Conservation (phyloP, 2,888 invertebrate genomes). For the Lepidochrysops patricia region DNA sequence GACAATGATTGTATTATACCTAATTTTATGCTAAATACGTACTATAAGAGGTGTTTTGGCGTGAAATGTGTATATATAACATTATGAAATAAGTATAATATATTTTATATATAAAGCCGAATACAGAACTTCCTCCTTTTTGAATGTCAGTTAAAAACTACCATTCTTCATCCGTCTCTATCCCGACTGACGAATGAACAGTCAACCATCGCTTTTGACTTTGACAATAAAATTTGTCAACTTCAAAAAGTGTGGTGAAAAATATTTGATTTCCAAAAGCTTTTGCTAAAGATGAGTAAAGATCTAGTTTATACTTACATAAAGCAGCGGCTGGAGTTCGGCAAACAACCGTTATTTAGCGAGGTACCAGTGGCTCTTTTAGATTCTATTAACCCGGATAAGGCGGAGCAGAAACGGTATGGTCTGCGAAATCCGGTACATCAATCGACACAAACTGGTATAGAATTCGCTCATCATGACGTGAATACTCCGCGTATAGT, state of each 20-base stretch:
- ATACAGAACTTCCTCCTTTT: no score
- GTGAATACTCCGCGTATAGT: slow-evolving; percentile 75
- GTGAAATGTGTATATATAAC: no score
- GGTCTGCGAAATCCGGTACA: slow-evolving; percentile 59
- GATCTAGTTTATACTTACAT: slow-evolving; percentile 38
- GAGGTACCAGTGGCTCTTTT: slow-evolving; percentile 38
- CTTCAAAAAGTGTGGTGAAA: no score
- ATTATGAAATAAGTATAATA: no score
- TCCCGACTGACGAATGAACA: no score
- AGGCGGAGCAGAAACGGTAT: slow-evolving; percentile 41
- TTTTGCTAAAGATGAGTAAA: slow-evolving; percentile 17
- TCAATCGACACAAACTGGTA: slow-evolving; percentile 46
- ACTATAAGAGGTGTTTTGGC: no score
- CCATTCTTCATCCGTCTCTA: no score
- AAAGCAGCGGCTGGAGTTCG: slow-evolving; percentile 57
- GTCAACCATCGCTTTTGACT: background rate
- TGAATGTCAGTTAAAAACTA: no score
- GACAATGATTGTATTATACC: no score
- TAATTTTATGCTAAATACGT: no score
- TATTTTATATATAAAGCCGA: no score
- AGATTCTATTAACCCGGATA: slow-evolving; percentile 43
- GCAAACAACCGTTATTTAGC: slow-evolving; percentile 56
- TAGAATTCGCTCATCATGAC: slow-evolving; percentile 42
- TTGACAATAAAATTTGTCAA: background rate
- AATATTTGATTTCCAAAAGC: background rate